Evolutionary conservation across 2,888 invertebrate species (phyloP), one percentile per base, ranked within the genome.

Genomic region (Blera fallax): DNA sequence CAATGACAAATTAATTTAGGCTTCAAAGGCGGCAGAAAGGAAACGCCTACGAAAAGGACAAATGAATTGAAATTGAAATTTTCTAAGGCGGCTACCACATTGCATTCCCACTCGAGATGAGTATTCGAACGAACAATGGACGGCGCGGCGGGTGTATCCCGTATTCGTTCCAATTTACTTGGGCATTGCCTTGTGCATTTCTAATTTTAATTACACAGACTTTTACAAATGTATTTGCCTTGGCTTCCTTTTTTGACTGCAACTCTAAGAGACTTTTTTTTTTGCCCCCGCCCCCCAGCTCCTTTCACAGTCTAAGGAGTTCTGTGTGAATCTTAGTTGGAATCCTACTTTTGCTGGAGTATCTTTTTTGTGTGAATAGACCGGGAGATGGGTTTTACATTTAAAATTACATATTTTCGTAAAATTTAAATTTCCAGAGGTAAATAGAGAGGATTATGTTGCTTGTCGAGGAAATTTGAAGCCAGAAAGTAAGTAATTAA

Each of bases 1-100:
- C 67, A 69, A 73, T 82, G 87, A 82, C 69, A 87, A 82, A 82
- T 70, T 87, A 82, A 77, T 78, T 87, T 54, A 34, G 50, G 65
- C 14, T 27, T 34, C 11, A 56, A 52, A n/a, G 45, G 10, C 34
- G 16, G 32, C 3, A 24, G 14, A 43, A 40, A 21, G 21, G 16
- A 16, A 16, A 3, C n/a, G 18, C 10, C 24, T 8, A 10, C 8
- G n/a, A 27, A 14, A 34, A 48, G 34, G 32, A 64, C 18, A 52
- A 76, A 69, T 43, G 70, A 77, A 64, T 64, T 52, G 52, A 64
- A 81, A 77, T 82, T 82, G 77, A 40, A 82, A 76, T 56, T 64
- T 76, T 48, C 69, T 69, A 72, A 79, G 56, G 72, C 16, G 62
- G 10, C 21, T 24, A 2, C 24, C 2, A 24, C 18, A 32, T 40